Percentiles rank a stretch among this genome's conserved stretches.
Conservation (phyloP, 2,113 vertebrate genomes). For the Balaeniceps rex region DNA sequence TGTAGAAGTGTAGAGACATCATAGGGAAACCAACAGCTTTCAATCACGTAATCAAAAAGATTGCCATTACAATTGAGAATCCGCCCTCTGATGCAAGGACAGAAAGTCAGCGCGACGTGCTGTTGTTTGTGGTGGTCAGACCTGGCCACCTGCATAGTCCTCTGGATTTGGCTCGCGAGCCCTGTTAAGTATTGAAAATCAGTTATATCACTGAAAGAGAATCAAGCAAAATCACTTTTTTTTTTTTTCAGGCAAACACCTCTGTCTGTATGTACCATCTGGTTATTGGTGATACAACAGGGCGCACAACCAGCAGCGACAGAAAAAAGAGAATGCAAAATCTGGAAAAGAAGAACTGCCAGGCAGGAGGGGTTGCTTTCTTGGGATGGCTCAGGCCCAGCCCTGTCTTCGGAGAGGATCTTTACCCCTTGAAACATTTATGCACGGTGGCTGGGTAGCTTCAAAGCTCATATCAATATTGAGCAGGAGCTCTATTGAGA, state of each 20-base stretch:
- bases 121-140: background rate
- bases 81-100: background rate
- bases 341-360: background rate
- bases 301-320: background rate
- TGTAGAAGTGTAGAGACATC: background rate
- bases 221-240: background rate
- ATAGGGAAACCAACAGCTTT: background rate
- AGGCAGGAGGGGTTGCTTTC: background rate
- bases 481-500: background rate
- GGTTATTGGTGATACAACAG: background rate
- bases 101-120: background rate
- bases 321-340: conserved; percentile 4
- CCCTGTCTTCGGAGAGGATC: background rate
- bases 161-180: background rate
- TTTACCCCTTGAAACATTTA: conserved; percentile 7
- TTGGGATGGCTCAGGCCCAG: background rate
- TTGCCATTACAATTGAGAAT: background rate
- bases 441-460: background rate
- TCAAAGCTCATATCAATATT: background rate
- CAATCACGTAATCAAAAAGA: background rate
- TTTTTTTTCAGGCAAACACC: background rate
- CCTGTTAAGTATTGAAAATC: background rate
- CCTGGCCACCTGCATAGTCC: background rate
- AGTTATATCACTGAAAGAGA: background rate
- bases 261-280: background rate